Evolutionary conservation across 2,113 vertebrate genomes (phyloP), one percentile per base, ranked within the genome.

Genomic region (Grantiella picta): DNA sequence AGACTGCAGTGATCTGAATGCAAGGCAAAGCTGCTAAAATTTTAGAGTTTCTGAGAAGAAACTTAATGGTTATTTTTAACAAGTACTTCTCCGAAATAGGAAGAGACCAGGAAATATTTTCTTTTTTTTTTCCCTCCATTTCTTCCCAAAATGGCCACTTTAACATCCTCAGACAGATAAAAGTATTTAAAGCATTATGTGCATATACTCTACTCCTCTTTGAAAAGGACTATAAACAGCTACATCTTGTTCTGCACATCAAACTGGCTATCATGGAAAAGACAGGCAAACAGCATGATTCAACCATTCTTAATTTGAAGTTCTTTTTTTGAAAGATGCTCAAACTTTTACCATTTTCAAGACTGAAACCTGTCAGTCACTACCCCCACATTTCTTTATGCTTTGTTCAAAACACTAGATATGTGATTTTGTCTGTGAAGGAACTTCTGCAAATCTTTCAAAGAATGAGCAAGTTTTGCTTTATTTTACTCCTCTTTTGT

Each of bases 291-390:
- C 4, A 84, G n/a, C 29, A 59, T 54, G 50, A 91, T 80, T 96
- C 66, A 94, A 79, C 33, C 78, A 54, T 31, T 89, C 45, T 52
- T 27, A 61, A n/a, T 90, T 72, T 72, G 25, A 91, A 90, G 15
- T 40, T 72, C 61, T 71, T 82, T 70, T 70, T 91, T 11, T 52
- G 38, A 75, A 89, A 94, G 79, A 64, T 10, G 12, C 38, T 97
- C 42, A 73, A 69, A 70, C 12, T 88, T 85, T 11, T 38, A 33
- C 29, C 8, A 3, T 77, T 94, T 82, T 45, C 45, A 89, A 90
- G 87, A 94, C 50, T 90, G 82, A 90, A 91, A 65, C 45, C 61
- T 94, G 94, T 87, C 96, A 96, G 75, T 95, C 91, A 92, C 75
- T 94, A 54, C 93, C 63, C 40, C 89, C 93, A 69, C 63, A 5